Conservation (phyloP, 2,113 vertebrate genomes). For the Monarcha castaneiventris region DNA sequence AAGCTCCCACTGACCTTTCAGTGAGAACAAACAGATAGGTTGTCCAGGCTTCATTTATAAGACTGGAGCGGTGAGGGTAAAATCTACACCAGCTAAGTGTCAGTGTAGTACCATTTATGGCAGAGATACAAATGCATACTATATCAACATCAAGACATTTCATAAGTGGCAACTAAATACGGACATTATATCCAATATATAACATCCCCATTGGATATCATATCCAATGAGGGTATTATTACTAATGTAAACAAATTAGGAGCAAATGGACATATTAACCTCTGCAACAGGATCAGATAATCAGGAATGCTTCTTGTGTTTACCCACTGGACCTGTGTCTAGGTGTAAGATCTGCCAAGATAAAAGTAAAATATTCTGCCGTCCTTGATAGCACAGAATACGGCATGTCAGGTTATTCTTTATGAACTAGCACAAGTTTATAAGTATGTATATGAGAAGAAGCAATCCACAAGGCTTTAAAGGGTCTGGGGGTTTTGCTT, state of each 20-base stretch:
- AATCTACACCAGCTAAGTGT: background rate
- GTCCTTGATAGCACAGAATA: background rate
- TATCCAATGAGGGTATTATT: background rate
- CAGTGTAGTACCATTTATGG: background rate
- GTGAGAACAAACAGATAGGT: rapidly evolving
- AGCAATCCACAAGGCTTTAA: background rate
- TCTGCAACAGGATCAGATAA: background rate
- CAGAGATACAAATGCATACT: background rate
- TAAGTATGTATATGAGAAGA: background rate
- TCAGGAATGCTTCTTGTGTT: background rate
- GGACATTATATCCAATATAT: background rate
- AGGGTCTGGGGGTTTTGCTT: background rate
- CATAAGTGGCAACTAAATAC: background rate
- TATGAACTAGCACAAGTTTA: background rate
- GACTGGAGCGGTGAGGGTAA: background rate
- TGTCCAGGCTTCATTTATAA: background rate
- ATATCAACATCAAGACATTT: background rate
- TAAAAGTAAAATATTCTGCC: background rate
- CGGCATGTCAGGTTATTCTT: background rate
- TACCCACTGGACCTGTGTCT: background rate
- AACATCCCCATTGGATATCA: background rate
- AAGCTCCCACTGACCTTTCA: background rate
- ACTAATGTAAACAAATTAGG: background rate
- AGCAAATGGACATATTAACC: background rate
- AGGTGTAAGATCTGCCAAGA: background rate